These are phyloP conservation scores for Scotopteryx bipunctaria DNA, from an alignment of 2,888 invertebrate genomes.

Conservation along the genomic window DNA sequence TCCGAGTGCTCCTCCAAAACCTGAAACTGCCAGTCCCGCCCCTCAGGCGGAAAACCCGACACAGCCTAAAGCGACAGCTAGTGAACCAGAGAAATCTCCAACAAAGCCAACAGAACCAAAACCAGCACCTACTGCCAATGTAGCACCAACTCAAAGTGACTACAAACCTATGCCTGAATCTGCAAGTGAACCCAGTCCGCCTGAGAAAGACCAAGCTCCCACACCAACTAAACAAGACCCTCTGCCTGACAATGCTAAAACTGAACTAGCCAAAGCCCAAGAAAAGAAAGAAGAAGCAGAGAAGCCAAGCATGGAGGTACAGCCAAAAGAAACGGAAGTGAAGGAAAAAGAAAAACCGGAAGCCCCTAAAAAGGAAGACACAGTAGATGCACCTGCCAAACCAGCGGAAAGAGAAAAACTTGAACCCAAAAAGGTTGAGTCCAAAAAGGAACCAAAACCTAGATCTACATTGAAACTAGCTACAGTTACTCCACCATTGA, in stretches of 20 bases:
- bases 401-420: slow-evolving; percentile 63
- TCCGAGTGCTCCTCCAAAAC: slow-evolving; percentile 65
- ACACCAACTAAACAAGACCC: slow-evolving; percentile 53
- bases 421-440: slow-evolving; percentile 52
- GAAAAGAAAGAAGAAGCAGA: slow-evolving; percentile 56
- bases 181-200: slow-evolving; percentile 52
- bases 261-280: slow-evolving; percentile 51
- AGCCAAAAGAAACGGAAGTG: slow-evolving; percentile 48
- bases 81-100: slow-evolving; percentile 70
- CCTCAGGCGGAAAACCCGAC: slow-evolving; percentile 55
- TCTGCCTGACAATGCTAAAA: slow-evolving; percentile 54
- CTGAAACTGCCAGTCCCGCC: slow-evolving; percentile 53
- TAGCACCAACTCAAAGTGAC: slow-evolving; percentile 71
- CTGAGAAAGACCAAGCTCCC: slow-evolving; percentile 52
- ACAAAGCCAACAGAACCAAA: slow-evolving; percentile 68
- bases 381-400: slow-evolving; percentile 42
- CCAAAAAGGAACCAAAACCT: slow-evolving; percentile 57
- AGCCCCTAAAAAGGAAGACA: slow-evolving; percentile 42
- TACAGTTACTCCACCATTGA: slow-evolving; percentile 81
- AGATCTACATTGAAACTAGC: slow-evolving; percentile 81
- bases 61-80: slow-evolving; percentile 69
- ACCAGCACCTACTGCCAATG: slow-evolving; percentile 66
- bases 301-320: slow-evolving; percentile 50
- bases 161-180: slow-evolving; percentile 70
- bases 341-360: slow-evolving; percentile 48